Conservation (phyloP, 2,888 invertebrate species). For the Drosophila atroscutellata region DNA sequence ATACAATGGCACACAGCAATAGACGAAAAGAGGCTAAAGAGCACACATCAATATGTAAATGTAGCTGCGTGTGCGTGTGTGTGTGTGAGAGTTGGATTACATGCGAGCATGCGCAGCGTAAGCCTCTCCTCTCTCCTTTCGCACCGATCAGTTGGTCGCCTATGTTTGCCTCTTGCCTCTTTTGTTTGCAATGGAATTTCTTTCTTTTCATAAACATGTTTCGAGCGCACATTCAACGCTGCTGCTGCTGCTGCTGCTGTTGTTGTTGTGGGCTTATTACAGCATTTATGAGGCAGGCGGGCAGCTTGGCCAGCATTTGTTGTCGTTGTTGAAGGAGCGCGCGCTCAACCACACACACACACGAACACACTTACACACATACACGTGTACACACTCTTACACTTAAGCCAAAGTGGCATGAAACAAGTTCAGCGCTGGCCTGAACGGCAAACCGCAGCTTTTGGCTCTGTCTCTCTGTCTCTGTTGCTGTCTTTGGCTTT, state of each 20-base stretch:
- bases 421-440: constrained; percentile 68
- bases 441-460: constrained; percentile 25
- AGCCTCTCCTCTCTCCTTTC: constrained; percentile 59
- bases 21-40: constrained; percentile 41
- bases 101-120: constrained; percentile 61
- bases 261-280: constrained; percentile 69
- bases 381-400: constrained; percentile 22
- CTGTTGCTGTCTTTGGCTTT: constrained; percentile 33
- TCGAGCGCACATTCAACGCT: constrained; percentile 49
- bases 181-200: constrained; percentile 81
- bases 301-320: constrained; percentile 46
- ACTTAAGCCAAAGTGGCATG: constrained; percentile 71
- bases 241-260: constrained; percentile 39
- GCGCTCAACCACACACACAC: constrained; percentile 53
- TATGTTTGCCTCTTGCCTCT: constrained; percentile 38
- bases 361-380: no score
- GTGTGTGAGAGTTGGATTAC: constrained; percentile 53
- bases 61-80: constrained; percentile 2
- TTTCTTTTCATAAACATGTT: constrained; percentile 82
- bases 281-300: constrained; percentile 71
- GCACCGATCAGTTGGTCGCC: constrained; percentile 43
- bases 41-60: constrained; percentile 25
- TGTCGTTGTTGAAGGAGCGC: constrained; percentile 53
- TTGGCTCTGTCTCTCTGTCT: constrained; percentile 18
- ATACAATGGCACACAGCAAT: constrained; percentile 12